Evolutionary conservation across 2,797 vertebrate genomes (phyloP).

Genomic region (Pseudochirops cupreus): DNA sequence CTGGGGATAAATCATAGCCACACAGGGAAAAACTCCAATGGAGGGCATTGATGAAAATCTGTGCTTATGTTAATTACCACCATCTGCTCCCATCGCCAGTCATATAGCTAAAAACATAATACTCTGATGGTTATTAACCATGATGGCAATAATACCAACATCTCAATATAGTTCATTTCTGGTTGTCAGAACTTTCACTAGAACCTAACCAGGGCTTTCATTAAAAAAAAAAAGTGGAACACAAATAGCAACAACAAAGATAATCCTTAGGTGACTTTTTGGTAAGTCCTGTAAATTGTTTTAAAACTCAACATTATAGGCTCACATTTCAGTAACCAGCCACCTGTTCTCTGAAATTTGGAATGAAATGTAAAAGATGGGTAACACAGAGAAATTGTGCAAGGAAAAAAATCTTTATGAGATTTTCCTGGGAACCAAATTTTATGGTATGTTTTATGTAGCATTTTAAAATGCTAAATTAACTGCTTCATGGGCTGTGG

Average conservation of each 20-base stretch:
- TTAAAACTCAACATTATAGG: constrained; percentile 38
- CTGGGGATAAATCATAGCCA: neutral
- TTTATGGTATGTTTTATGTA: constrained; percentile 51
- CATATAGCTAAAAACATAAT: neutral
- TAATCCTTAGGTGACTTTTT: constrained; percentile 38
- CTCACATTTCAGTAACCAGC: neutral
- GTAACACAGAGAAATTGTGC: neutral
- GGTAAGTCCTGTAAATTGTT: constrained; percentile 22
- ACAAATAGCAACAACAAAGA: constrained; percentile 32
- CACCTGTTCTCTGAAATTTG: constrained; percentile 20
- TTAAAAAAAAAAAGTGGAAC: neutral
- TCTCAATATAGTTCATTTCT: neutral
- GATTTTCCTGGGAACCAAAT: constrained; percentile 26
- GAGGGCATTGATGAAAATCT: neutral
- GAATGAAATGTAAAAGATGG: neutral
- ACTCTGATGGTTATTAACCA: neutral
- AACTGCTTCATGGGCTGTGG: constrained; percentile 46
- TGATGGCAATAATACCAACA: neutral
- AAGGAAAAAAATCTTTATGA: constrained; percentile 37
- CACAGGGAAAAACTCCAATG: neutral
- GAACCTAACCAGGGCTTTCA: neutral
- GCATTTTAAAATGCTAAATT: constrained; percentile 64
- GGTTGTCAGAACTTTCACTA: neutral
- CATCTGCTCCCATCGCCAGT: constrained; percentile 3
- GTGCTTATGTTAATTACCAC: neutral